Evolutionary conservation across 2,113 vertebrate genomes (phyloP).

Genomic region (Takifugu bimaculatus): DNA sequence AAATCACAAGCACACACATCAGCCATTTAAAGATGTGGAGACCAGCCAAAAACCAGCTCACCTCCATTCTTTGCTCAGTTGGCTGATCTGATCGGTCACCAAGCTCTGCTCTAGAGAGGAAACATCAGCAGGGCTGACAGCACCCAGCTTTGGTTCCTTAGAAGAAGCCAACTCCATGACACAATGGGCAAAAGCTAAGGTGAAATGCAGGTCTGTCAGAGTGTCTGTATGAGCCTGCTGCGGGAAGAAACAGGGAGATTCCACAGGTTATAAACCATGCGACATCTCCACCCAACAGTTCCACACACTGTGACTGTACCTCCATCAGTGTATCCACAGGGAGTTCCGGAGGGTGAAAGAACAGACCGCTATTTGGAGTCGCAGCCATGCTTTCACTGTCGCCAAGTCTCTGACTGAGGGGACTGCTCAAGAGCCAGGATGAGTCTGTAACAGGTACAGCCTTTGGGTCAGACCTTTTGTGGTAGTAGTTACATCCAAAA

Average conservation of each 20-base stretch:
- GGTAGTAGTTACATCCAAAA: no score
- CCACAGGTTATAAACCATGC: background rate
- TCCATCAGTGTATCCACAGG: slow-evolving; percentile 95
- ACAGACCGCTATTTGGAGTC: slow-evolving; percentile 76
- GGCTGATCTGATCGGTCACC: slow-evolving; percentile 93
- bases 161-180: slow-evolving; percentile 86
- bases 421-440: slow-evolving; percentile 74
- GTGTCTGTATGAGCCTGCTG: slow-evolving; percentile 89
- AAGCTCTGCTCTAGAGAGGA: slow-evolving; percentile 87
- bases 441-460: slow-evolving; percentile 82
- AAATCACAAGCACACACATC: no score
- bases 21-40: no score
- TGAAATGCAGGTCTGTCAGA: slow-evolving; percentile 86
- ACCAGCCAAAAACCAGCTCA: slow-evolving; percentile 45
- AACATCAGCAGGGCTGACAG: slow-evolving; percentile 52
- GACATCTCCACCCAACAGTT: background rate
- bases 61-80: slow-evolving; percentile 93
- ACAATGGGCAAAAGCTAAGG: slow-evolving; percentile 83
- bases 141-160: slow-evolving; percentile 76
- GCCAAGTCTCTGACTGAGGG: slow-evolving; percentile 71
- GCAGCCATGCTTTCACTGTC: slow-evolving; percentile 77
- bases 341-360: slow-evolving; percentile 88
- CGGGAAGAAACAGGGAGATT: background rate
- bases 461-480: background rate
- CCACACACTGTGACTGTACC: slow-evolving; percentile 66